These are phyloP conservation scores for Homarus americanus DNA, from an alignment of 1,140 invertebrate genomes.

Conservation along the genomic window DNA sequence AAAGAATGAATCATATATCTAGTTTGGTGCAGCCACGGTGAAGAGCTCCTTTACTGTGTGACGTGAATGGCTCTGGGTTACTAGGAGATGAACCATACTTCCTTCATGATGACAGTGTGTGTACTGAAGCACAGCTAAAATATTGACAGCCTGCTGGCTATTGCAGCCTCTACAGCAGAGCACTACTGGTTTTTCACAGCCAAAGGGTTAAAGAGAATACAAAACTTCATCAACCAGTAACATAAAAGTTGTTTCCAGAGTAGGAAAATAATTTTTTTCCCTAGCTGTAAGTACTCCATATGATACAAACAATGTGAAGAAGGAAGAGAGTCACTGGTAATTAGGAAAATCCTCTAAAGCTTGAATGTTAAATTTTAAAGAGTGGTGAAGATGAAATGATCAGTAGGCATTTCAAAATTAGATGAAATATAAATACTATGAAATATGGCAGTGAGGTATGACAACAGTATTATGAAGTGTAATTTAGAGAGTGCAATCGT, in stretches of 20 bases:
- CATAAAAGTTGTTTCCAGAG: background rate
- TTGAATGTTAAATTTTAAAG: background rate
- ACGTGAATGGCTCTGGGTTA: too few relatives aligned
- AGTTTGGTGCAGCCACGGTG: too few relatives aligned
- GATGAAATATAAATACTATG: background rate
- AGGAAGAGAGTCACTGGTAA: background rate
- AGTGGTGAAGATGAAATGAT: background rate
- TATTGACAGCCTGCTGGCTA: too few relatives aligned
- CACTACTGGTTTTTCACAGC: too few relatives aligned
- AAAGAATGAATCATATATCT: too few relatives aligned
- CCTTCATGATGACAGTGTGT: too few relatives aligned
- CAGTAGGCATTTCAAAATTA: background rate
- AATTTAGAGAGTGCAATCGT: slow-evolving; percentile 63
- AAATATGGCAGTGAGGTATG: slow-evolving; percentile 17
- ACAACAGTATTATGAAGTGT: background rate
- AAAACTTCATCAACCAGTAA: background rate
- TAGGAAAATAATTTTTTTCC: background rate
- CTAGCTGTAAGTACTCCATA: background rate
- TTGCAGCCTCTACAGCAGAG: too few relatives aligned
- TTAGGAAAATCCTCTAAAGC: background rate
- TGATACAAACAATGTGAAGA: background rate
- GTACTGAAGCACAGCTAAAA: too few relatives aligned
- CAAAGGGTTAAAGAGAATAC: background rate
- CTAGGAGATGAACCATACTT: too few relatives aligned
- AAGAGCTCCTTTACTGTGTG: too few relatives aligned